Base-by-base conservation (phyloP, 1,140 invertebrate genomes). In the Trachymyrmex cornetzi region DNA sequence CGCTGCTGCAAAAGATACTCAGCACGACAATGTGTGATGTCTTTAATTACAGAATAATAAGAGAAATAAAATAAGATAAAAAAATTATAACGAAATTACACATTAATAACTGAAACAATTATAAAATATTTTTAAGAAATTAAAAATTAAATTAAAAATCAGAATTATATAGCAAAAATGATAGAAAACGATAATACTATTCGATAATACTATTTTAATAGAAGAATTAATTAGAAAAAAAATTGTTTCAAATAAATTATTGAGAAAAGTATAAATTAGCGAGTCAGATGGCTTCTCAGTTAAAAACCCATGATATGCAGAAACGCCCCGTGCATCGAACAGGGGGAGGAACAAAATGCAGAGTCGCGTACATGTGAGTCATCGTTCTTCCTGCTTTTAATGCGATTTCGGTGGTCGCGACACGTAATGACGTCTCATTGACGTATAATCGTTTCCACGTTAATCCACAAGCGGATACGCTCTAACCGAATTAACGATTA, bases 311-410 rank as follows among this genome's bases (percentile, higher is more conserved):
- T 89, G 88, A 90, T 86, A 89, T 82, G 59, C 77, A 74, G 48
- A 67, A 64, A 67, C 48, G 57, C 55, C 24, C 11, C 85, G 86
- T 89, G 79, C 77, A 69, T 55, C 72, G 48, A 66, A 53, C 50
- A n/a, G 61, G 59, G n/a, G 72, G 74, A 50, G 48, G 66, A 44
- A 38, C 38, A 63, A 59, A 82, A 82, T 90, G 71, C 77, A 59
- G 66, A 69, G 87, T 80, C 22, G 48, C 86, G 61, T 87, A 19
- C 55, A 77, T n/a, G 64, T 91, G 90, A 91, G 86, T 91, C 90
- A 91, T 75, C 89, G 77, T 77, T 75, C 82, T 88, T 91, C 89
- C 87, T 90, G 87, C 59, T 12, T 53, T 80, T 88, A 90, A 90
- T 88, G 87, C 79, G 87, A 91, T 88, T 87, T 88, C 24, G 27